Conservation (phyloP, 1,140 invertebrate species). For the Brachionus sp. region DNA sequence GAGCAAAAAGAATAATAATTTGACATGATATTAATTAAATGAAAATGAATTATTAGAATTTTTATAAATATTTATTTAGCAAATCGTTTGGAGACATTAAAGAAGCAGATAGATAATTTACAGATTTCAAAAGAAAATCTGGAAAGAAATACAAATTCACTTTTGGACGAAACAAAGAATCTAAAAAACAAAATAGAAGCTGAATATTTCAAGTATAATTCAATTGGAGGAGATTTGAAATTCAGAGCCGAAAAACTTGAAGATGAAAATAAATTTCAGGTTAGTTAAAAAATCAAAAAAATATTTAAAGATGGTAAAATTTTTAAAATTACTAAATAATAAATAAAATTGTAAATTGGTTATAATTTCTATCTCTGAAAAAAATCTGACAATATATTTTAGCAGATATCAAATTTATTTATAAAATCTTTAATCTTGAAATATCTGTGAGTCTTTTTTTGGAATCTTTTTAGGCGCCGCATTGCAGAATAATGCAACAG, state of each 20-base stretch:
- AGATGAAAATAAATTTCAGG: slow-evolving; percentile 18
- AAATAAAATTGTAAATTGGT: too few relatives aligned
- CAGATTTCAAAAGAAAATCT: slow-evolving; percentile 38
- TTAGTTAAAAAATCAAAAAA: background rate
- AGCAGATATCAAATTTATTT: too few relatives aligned
- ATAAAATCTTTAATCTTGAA: too few relatives aligned
- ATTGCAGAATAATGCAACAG: too few relatives aligned
- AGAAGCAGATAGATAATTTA: slow-evolving; percentile 28
- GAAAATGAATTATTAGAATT: too few relatives aligned
- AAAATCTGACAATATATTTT: too few relatives aligned
- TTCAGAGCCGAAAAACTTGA: background rate
- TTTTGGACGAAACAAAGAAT: slow-evolving; percentile 14
- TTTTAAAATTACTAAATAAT: too few relatives aligned
- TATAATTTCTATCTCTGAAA: too few relatives aligned
- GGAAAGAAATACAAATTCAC: background rate
- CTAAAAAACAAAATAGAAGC: background rate
- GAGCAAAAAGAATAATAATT: too few relatives aligned
- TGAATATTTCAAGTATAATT: slow-evolving; percentile 1
- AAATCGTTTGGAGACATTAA: slow-evolving; percentile 48
- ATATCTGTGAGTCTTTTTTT: too few relatives aligned
- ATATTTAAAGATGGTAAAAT: background rate
- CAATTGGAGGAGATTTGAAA: slow-evolving; percentile 1
- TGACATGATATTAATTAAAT: too few relatives aligned
- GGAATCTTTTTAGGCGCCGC: too few relatives aligned
- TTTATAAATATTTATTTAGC: slow-evolving; percentile 48